Evolutionary conservation across 2,797 vertebrate genomes (phyloP), one percentile per base, ranked within the genome.

Genomic region (Sylvia borin): DNA sequence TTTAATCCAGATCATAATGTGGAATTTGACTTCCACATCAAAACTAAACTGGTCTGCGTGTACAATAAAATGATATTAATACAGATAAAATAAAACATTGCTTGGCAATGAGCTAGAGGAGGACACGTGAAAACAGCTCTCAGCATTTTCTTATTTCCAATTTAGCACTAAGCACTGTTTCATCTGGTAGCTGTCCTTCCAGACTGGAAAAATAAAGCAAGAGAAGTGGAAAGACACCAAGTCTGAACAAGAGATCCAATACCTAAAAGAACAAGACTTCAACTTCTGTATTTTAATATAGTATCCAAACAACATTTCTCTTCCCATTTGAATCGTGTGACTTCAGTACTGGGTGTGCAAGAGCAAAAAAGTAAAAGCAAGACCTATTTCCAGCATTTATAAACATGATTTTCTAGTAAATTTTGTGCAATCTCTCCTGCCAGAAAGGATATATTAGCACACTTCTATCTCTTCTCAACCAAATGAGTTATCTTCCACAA

Each of bases 21-120:
- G 1, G 22, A 64, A 47, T 53, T 64, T 47, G 13, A 79, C 20
- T 51, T 58, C 26, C 18, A 25, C 13, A 67, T n/a, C 11, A 60
- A 85, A 36, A 14, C 2, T 9, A 54, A 72, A 60, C 5, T 8
- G 18, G 17, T 9, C 0, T 0, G 7, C 13, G 51, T 2, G 45
- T 10, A 64, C 9, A 60, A 43, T 2, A 66, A 14, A 40, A 27
- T 4, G 3, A 13, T 16, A 80, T 6, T 38, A 29, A 85, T 16
- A 40, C 4, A 29, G 36, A 24, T 61, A 61, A 84, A 88, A 84
- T 15, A 51, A 73, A 90, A 18, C 14, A 31, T 16, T 14, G 6
- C 43, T 34, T 60, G 18, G 40, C 40, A 53, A 18, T 3, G 13
- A 79, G 31, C 47, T 50, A 42, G 20, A 61, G 34, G 10, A 48